phyloP scores from a whole-genome alignment of 2,113 vertebrate species.

The Spea multiplicata region DNA sequence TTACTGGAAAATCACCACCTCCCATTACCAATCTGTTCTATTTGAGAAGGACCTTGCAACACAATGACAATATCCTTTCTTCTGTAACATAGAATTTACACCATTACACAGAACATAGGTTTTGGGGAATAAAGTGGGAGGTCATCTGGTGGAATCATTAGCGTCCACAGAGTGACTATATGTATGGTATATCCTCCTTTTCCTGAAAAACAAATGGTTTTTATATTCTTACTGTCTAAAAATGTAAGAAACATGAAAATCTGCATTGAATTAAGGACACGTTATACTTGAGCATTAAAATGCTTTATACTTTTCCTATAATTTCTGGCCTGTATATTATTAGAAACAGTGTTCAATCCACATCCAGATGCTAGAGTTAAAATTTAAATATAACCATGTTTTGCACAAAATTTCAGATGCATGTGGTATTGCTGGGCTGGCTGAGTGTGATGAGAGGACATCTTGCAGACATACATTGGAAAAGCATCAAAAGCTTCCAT shows the following conservation, averaged over 20 bases:
- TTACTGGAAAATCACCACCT: too few species aligned
- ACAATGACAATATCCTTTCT: too few species aligned
- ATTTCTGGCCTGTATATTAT: background rate
- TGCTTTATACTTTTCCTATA: background rate
- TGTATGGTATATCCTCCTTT: background rate
- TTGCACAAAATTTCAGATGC: background rate
- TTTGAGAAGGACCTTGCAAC: too few species aligned
- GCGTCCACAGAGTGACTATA: background rate
- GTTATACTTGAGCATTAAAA: background rate
- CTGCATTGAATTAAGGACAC: background rate
- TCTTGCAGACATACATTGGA: too few species aligned
- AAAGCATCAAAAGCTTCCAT: too few species aligned
- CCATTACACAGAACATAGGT: background rate
- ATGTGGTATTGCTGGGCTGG: too few species aligned
- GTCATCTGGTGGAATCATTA: slow-evolving; percentile 15
- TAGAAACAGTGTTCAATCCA: background rate
- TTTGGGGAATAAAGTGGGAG: background rate
- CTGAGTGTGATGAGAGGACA: too few species aligned
- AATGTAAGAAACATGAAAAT: slow-evolving; percentile 2
- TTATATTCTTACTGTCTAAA: slow-evolving; percentile 17
- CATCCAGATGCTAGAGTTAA: background rate
- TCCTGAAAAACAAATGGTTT: slow-evolving; percentile 2
- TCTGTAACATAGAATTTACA: too few species aligned
- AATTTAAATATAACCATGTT: background rate
- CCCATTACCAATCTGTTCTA: too few species aligned